Conservation (phyloP, 2,113 vertebrate genomes). For the Turnix velox region DNA sequence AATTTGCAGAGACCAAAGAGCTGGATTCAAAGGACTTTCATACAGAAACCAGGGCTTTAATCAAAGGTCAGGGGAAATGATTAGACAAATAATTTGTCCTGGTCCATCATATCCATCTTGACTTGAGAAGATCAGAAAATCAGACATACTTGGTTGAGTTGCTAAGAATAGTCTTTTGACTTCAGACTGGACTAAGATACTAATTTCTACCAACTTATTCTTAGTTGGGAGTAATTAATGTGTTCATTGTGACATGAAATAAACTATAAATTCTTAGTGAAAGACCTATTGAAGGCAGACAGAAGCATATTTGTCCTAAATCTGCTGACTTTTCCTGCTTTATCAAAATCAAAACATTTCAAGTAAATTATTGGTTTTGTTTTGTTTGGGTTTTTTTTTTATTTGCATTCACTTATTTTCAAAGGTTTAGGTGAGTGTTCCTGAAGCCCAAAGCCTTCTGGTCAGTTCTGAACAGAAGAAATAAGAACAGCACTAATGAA, state of each 20-base stretch:
- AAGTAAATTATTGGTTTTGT: background rate
- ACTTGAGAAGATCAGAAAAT: background rate
- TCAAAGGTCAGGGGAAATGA: background rate
- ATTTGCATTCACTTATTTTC: background rate
- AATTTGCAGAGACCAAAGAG: background rate
- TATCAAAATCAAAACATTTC: background rate
- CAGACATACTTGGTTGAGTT: background rate
- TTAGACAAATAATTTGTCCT: background rate
- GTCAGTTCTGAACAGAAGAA: background rate
- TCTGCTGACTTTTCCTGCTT: background rate
- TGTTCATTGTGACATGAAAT: background rate
- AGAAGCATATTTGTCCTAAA: background rate
- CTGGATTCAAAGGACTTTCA: background rate
- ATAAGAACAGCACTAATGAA: background rate
- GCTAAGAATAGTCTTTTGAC: background rate
- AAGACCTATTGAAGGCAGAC: background rate
- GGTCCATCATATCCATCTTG: background rate
- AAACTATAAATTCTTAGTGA: background rate
- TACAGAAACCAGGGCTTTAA: background rate
- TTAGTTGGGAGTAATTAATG: background rate
- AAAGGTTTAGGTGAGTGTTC: background rate
- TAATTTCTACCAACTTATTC: background rate
- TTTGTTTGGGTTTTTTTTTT: background rate
- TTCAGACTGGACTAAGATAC: background rate
- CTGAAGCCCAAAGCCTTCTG: background rate